Evolutionary conservation across 2,113 vertebrate genomes (phyloP), one percentile per base, ranked within the genome.

Genomic region (Nerophis lumbriciformis): DNA sequence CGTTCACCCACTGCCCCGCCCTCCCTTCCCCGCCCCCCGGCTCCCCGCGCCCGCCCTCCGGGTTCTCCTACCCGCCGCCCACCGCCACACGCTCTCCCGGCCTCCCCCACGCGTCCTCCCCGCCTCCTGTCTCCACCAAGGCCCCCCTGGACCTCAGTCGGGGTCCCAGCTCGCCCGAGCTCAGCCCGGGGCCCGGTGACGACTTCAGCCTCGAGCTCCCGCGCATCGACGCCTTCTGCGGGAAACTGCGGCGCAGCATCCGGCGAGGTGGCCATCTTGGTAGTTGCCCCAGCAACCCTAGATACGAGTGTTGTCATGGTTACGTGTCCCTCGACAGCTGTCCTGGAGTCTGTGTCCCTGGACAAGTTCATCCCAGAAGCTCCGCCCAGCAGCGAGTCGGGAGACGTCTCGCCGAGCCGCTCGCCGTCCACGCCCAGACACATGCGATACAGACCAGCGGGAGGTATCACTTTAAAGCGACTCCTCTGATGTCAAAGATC

Each of bases 341-440:
- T 94, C 47, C 82, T 93, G 10, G 95, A 95, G 21, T 91, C 94
- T 0, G 87, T 90, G 2, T 93, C 94, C 0, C 78, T 90, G 73
- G 94, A 98, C 63, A 90, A 92, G 65, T 92, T 93, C n/a, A 91
- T 93, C 19, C 88, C 89, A 19, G 95, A 97, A 21, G 85, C 90
- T 2, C 71, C 83, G 3, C 77, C 89, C 0, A 65, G 71, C 13
- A 81, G 63, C 5, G 96, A 98, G 38, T 50, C 90, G 0, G 73
- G 91, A 6, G 94, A 97, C 65, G 68, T 92, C 63, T 95, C 94
- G 3, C 94, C 94, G 0, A 93, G 93, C 62, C 88, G 94, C 47
- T 96, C 95, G 0, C 94, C 96, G 10, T 94, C 94, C 0, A 96
- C 96, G 0, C 94, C 93, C 4, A 83, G 94, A 13, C 94, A 97